phyloP scores from a whole-genome alignment of 2,797 vertebrate species.

The Pseudochirops corinnae region DNA sequence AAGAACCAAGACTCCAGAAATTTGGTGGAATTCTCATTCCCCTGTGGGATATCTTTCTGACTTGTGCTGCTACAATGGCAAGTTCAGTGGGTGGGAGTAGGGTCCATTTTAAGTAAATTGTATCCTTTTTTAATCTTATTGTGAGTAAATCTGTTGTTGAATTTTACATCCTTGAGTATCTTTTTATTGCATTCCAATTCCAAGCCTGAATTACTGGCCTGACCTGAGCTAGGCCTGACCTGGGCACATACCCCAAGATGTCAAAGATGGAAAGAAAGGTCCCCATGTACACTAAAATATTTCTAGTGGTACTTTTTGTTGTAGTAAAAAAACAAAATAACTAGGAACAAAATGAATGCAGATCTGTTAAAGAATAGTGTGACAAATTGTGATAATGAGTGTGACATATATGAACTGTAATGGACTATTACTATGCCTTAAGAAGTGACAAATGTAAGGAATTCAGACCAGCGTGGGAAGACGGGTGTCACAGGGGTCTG shows the following conservation, averaged over 20 bases:
- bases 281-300: neutral
- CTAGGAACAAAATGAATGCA: neutral
- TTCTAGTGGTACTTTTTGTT: neutral
- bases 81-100: neutral
- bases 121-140: neutral
- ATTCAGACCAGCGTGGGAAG: neutral
- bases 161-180: neutral
- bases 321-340: neutral
- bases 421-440: neutral
- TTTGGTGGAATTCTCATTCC: neutral
- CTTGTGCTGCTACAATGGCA: neutral
- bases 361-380: neutral
- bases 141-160: neutral
- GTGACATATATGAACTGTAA: neutral
- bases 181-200: neutral
- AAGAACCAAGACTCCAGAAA: neutral
- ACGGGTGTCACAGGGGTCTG: neutral
- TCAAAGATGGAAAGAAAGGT: neutral
- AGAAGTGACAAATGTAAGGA: neutral
- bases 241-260: neutral
- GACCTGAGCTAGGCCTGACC: neutral
- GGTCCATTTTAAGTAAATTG: neutral
- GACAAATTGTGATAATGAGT: neutral
- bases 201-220: neutral
- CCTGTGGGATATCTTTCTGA: neutral